These are phyloP conservation scores for Lonchura striata DNA, from an alignment of 2,113 vertebrate genomes.

Conservation along the genomic window DNA sequence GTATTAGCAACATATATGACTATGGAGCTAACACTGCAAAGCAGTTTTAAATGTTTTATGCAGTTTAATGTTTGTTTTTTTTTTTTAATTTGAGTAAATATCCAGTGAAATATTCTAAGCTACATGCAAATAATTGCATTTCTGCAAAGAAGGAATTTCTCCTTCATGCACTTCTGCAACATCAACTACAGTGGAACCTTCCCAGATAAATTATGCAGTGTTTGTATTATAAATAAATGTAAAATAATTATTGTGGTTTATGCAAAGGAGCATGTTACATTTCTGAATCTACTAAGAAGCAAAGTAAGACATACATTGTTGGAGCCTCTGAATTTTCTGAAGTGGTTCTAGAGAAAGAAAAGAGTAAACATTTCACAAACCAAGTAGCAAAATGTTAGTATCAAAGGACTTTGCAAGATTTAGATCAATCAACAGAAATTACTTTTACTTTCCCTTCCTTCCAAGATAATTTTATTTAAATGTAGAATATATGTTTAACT, in stretches of 20 bases:
- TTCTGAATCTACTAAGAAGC: background rate
- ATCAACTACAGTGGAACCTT: background rate
- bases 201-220: background rate
- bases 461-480: background rate
- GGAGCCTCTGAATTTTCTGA: conserved; percentile 12
- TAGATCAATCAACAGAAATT: background rate
- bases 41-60: background rate
- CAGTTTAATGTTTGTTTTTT: background rate
- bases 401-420: background rate
- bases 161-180: background rate
- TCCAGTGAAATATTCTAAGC: background rate
- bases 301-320: background rate
- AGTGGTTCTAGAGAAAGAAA: conserved; percentile 16
- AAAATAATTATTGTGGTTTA: background rate
- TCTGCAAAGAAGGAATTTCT: background rate
- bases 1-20: background rate
- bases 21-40: background rate
- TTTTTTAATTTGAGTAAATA: background rate
- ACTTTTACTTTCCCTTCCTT: background rate
- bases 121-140: background rate
- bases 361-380: background rate
- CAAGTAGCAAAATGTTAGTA: background rate
- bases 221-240: background rate
- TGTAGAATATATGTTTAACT: background rate
- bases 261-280: background rate